phyloP scores from a whole-genome alignment of 2,888 invertebrate species.

The Leptopilina drosophilae region DNA sequence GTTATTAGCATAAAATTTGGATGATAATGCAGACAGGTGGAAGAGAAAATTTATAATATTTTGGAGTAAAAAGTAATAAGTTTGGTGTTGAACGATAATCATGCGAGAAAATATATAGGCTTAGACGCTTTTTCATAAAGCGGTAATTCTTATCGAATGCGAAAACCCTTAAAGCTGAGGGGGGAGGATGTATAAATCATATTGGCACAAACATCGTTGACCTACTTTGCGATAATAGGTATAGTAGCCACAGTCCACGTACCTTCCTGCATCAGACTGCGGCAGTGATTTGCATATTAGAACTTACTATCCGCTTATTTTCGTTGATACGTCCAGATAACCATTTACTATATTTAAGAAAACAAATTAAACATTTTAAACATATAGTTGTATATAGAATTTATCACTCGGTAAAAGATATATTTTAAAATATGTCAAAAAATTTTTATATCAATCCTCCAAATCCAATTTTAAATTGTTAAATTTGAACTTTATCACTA shows the following conservation, averaged over 20 bases:
- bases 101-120: neutral
- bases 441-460: no score
- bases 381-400: no score
- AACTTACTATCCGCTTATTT: slow-evolving; percentile 43
- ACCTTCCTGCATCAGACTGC: slow-evolving; percentile 52
- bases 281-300: slow-evolving; percentile 61
- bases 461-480: no score
- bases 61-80: neutral
- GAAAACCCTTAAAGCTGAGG: neutral
- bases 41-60: no score
- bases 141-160: slow-evolving; percentile 12
- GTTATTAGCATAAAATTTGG: no score
- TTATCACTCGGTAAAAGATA: no score
- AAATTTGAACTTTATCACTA: no score
- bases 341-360: slow-evolving; percentile 51
- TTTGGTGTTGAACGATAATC: neutral
- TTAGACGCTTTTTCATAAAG: neutral
- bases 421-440: no score
- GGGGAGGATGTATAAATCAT: slow-evolving; percentile 48
- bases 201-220: slow-evolving; percentile 59
- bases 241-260: slow-evolving; percentile 24
- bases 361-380: slow-evolving; percentile 48
- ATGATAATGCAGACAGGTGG: no score
- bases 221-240: slow-evolving; percentile 62
- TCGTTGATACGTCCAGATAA: slow-evolving; percentile 37